These are phyloP conservation scores for Entomyzon cyanotis DNA, from an alignment of 2,113 vertebrate species.

Conservation along the genomic window DNA sequence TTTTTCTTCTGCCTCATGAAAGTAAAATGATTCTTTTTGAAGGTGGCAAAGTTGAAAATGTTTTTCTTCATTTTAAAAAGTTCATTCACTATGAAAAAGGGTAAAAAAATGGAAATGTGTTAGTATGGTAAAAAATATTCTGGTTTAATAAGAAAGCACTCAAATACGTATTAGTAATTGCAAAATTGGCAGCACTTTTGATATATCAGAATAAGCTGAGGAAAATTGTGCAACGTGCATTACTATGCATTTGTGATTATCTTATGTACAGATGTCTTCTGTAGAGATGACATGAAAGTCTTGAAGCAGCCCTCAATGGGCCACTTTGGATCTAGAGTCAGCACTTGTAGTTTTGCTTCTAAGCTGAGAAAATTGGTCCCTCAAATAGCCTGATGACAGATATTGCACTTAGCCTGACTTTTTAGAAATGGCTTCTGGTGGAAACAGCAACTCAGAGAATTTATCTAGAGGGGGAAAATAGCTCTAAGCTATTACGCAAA, in stretches of 20 bases:
- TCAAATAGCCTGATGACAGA: not conserved
- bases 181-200: not conserved
- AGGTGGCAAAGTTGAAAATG: not conserved
- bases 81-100: not conserved
- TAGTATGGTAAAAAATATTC: not conserved
- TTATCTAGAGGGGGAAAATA: not conserved
- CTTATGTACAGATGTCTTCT: not conserved
- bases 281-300: not conserved
- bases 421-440: not conserved
- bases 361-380: not conserved
- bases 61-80: not conserved
- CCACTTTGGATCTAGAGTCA: not conserved
- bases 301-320: not conserved
- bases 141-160: not conserved
- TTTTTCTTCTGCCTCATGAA: not conserved
- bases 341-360: not conserved
- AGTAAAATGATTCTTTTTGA: not conserved
- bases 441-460: not conserved
- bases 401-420: not conserved
- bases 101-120: not conserved
- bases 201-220: not conserved
- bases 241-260: not conserved
- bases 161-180: not conserved
- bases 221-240: not conserved
- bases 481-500: not conserved